Conservation (phyloP, 2,113 vertebrate species). For the Neoarius graeffei region DNA sequence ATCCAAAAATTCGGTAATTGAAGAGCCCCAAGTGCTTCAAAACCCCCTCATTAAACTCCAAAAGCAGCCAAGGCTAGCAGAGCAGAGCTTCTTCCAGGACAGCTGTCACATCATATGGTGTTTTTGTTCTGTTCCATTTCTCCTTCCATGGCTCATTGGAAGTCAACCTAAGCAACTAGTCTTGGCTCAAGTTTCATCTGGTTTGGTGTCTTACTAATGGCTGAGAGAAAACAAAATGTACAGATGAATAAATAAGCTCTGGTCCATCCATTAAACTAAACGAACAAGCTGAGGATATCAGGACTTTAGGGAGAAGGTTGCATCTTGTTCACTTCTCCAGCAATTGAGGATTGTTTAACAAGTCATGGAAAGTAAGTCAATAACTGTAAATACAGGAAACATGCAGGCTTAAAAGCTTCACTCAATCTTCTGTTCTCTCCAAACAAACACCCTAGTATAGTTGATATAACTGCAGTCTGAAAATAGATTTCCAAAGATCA, state of each 20-base stretch:
- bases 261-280: not conserved
- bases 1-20: not conserved
- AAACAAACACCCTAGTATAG: too few relatives aligned
- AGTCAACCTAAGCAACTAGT: slow-evolving; percentile 40
- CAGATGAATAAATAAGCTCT: slow-evolving; percentile 2
- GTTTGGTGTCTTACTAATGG: not conserved
- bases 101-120: slow-evolving; percentile 65
- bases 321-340: not conserved
- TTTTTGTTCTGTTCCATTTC: slow-evolving; percentile 56
- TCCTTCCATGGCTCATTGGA: slow-evolving; percentile 38
- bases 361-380: not conserved
- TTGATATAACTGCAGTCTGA: not conserved
- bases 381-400: not conserved
- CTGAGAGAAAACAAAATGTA: not conserved
- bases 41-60: slow-evolving; percentile 43
- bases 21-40: slow-evolving; percentile 1
- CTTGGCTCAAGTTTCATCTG: not conserved
- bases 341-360: not conserved
- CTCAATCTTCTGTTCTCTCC: too few relatives aligned
- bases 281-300: not conserved
- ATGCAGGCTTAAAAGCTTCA: not conserved
- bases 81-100: slow-evolving; percentile 54
- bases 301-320: not conserved
- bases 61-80: slow-evolving; percentile 48
- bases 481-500: too few relatives aligned